Evolutionary conservation across 2,888 invertebrate species (phyloP).

Genomic region (Imbricaverruca yamaguchii): DNA sequence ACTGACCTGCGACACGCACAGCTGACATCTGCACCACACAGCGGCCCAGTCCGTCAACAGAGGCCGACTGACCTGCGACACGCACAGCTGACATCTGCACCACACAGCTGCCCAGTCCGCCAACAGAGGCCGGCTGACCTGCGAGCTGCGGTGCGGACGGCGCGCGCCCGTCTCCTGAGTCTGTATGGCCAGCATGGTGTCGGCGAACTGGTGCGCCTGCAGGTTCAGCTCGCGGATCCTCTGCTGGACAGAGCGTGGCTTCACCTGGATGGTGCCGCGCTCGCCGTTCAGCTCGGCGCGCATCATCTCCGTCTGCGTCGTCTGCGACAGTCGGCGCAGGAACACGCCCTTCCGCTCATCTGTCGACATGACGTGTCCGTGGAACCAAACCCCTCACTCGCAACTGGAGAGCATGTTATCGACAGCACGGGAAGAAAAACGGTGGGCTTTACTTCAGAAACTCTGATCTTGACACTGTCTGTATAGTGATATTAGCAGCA

Average conservation of each 20-base stretch:
- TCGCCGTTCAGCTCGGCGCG: constrained; percentile 31
- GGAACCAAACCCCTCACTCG: background rate
- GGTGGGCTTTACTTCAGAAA: background rate
- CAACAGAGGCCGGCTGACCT: background rate
- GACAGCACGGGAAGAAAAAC: background rate
- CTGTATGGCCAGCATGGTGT: constrained; percentile 44
- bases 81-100: background rate
- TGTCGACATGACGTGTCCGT: background rate
- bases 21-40: too few species aligned
- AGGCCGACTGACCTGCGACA: background rate
- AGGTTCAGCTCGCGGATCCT: constrained; percentile 46
- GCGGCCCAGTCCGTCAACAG: too few species aligned
- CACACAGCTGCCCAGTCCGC: too few species aligned
- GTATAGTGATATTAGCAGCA: too few species aligned
- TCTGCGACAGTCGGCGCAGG: constrained; percentile 44
- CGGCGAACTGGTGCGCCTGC: constrained; percentile 45
- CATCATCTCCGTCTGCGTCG: constrained; percentile 44
- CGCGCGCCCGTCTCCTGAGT: constrained; percentile 27
- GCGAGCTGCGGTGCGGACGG: constrained; percentile 8
- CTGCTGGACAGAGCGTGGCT: constrained; percentile 44
- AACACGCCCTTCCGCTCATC: constrained; percentile 36
- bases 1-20: background rate
- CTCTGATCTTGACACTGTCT: too few species aligned
- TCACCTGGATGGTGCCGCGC: constrained; percentile 38
- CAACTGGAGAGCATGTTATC: too few species aligned